Conservation (phyloP, 2,888 invertebrate species). For the Drosophila aldrichi region DNA sequence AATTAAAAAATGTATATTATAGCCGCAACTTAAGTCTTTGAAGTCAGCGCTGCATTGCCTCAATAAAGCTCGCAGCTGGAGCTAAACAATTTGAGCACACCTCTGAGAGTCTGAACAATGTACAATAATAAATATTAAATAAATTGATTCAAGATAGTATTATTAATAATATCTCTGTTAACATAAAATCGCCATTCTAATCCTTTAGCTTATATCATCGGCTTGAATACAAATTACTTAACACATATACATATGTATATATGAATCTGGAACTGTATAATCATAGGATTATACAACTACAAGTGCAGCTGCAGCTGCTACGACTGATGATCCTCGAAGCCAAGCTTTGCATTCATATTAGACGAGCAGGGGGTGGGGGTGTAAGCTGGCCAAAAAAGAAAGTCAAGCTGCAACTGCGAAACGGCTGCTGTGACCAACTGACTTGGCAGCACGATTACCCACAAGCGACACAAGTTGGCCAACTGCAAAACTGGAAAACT, state of each 20-base stretch:
- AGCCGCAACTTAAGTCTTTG: neutral
- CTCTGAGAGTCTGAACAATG: neutral
- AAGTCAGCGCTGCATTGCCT: neutral
- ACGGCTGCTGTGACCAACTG: conserved; percentile 48
- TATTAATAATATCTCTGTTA: too few relatives aligned
- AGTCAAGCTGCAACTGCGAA: conserved; percentile 42
- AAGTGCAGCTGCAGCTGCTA: conserved; percentile 8
- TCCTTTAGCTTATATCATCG: neutral
- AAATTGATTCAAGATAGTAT: neutral
- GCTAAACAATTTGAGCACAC: neutral
- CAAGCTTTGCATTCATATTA: conserved; percentile 16
- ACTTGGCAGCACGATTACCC: conserved; percentile 67
- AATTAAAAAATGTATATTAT: neutral
- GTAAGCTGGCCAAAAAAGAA: conserved; percentile 44
- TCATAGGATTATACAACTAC: conserved; percentile 60
- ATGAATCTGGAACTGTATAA: conserved; percentile 21
- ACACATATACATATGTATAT: conserved; percentile 3
- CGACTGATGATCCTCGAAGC: conserved; percentile 37
- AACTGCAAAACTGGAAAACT: conserved; percentile 56
- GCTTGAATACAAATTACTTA: conserved; percentile 7
- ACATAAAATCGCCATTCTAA: neutral
- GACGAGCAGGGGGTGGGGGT: conserved; percentile 13
- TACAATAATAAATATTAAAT: neutral
- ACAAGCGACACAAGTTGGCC: conserved; percentile 53
- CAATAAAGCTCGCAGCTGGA: conserved; percentile 3